Conservation (phyloP, 2,888 invertebrate species). For the Drosophila hamatofila region DNA sequence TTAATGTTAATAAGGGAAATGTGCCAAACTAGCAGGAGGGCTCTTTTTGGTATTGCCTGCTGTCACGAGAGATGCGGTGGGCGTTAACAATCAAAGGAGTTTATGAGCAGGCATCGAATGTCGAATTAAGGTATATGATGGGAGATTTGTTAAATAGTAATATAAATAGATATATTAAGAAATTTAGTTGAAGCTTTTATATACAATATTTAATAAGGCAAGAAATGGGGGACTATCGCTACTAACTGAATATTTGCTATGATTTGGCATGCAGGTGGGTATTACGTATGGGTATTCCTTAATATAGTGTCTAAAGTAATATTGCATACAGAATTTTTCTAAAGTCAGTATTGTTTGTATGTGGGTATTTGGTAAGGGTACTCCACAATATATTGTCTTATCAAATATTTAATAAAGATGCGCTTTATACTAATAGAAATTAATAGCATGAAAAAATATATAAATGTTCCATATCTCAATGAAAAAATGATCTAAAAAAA, state of each 20-base stretch:
- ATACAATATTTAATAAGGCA: neutral
- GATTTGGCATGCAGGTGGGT: too few species aligned
- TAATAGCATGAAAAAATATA: too few species aligned
- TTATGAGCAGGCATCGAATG: neutral
- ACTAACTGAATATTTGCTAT: too few species aligned
- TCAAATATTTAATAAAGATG: neutral
- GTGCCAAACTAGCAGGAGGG: neutral
- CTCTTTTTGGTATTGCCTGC: neutral
- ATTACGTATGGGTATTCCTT: too few species aligned
- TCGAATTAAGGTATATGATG: neutral
- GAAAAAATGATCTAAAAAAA: too few species aligned
- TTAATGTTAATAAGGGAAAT: slow-evolving; percentile 14
- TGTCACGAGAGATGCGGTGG: slow-evolving; percentile 3
- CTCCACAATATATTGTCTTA: neutral
- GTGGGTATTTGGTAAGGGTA: too few species aligned
- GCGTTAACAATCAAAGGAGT: neutral
- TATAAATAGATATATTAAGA: neutral
- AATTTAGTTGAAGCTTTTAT: neutral
- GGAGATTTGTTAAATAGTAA: neutral
- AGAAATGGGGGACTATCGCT: neutral
- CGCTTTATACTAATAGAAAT: too few species aligned
- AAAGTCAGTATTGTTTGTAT: too few species aligned
- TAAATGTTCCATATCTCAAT: too few species aligned
- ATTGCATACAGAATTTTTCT: too few species aligned
- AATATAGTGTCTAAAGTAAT: too few species aligned